Evolutionary conservation across 2,797 vertebrate genomes (phyloP).

Genomic region (Spinus pinus): DNA sequence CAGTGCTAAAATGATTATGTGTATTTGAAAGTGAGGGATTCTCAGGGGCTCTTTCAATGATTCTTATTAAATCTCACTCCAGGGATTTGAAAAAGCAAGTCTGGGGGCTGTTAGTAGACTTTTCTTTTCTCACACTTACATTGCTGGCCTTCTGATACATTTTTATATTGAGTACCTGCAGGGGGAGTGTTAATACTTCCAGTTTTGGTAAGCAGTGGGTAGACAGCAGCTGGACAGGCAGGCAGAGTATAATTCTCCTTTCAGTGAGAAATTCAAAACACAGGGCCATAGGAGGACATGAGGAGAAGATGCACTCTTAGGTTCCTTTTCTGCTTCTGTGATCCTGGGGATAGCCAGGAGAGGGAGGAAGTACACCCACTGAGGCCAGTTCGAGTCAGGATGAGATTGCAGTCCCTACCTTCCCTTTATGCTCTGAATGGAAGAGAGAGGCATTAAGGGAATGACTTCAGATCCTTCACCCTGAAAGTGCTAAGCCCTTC

Average conservation of each 20-base stretch:
- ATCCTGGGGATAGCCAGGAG: not conserved
- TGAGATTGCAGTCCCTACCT: not conserved
- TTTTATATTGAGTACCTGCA: not conserved
- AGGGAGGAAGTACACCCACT: not conserved
- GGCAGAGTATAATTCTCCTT: not conserved
- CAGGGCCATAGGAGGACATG: not conserved
- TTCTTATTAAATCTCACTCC: not conserved
- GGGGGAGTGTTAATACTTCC: not conserved
- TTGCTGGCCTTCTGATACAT: not conserved
- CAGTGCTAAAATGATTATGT: not conserved
- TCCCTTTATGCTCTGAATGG: not conserved
- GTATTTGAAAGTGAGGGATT: not conserved
- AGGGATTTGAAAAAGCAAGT: not conserved
- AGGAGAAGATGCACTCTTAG: not conserved
- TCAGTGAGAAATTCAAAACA: not conserved
- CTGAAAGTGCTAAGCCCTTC: not conserved
- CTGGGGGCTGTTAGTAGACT: not conserved
- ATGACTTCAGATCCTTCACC: not conserved
- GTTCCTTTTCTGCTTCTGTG: constrained; percentile 6
- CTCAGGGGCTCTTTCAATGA: not conserved
- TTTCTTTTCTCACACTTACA: not conserved
- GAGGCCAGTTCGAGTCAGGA: not conserved
- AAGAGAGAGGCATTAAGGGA: not conserved
- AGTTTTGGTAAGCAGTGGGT: not conserved
- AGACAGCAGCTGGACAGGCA: not conserved